A percentile compares a stretch with the other conserved stretches of the same genome.
Conservation (phyloP, 2,113 vertebrate genomes). For the Ginglymostoma cirratum region DNA sequence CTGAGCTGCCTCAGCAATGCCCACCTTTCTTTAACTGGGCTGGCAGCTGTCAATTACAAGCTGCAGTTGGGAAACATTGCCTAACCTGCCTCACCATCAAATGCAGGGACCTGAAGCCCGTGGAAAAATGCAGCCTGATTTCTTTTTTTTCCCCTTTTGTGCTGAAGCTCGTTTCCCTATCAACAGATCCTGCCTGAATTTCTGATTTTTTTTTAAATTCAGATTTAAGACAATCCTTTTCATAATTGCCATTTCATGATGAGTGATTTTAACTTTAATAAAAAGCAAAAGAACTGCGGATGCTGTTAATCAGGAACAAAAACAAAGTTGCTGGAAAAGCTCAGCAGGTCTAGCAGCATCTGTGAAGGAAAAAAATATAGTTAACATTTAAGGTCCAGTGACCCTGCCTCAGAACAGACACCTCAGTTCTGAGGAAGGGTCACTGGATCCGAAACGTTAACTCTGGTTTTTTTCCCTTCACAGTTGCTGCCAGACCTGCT, state of each 20-base stretch:
- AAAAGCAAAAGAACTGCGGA: too few species aligned
- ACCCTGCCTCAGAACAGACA: too few species aligned
- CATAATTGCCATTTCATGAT: neutral
- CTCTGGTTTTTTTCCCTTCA: too few species aligned
- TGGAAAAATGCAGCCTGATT: neutral
- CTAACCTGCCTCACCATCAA: too few species aligned
- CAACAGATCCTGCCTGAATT: neutral
- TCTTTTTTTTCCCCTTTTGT: neutral
- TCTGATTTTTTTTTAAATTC: neutral
- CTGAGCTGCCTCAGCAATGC: neutral
- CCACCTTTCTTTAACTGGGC: neutral
- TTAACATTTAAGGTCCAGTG: too few species aligned
- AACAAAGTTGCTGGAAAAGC: too few species aligned
- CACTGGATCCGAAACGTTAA: too few species aligned
- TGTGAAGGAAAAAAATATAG: too few species aligned
- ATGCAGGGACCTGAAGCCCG: neutral
- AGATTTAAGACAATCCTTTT: neutral
- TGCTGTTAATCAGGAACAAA: too few species aligned
- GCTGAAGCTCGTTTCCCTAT: neutral
- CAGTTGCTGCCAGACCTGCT: neutral
- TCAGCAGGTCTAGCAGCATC: too few species aligned
- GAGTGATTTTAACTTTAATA: constrained; percentile 10
- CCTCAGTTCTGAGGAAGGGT: too few species aligned
- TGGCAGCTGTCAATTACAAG: neutral
- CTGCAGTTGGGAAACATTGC: neutral